Conservation (phyloP, 2,113 vertebrate species). For the Albula goreensis region DNA sequence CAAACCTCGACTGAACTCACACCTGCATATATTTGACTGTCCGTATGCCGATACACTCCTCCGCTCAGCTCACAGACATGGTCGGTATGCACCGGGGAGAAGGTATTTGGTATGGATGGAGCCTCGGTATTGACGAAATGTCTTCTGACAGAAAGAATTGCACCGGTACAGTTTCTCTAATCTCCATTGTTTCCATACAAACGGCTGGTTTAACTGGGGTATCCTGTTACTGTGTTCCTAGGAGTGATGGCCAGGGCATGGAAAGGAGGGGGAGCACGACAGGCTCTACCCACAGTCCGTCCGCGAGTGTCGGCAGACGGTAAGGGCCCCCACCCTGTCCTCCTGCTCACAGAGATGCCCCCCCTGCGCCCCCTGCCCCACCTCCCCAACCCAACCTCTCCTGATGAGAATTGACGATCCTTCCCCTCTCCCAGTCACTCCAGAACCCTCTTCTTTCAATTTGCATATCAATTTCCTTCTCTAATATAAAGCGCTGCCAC, state of each 20-base stretch:
- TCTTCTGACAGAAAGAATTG: not conserved
- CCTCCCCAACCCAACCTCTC: not conserved
- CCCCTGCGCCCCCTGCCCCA: too few relatives aligned
- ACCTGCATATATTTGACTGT: not conserved
- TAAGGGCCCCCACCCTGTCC: too few relatives aligned
- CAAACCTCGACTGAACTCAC: not conserved
- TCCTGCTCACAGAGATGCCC: too few relatives aligned
- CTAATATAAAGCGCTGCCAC: conserved; percentile 71
- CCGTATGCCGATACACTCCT: not conserved
- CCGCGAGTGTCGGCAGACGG: too few relatives aligned
- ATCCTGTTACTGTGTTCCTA: not conserved
- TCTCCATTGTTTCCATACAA: not conserved
- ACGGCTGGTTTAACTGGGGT: not conserved
- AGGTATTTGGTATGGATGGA: not conserved
- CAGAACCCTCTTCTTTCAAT: conserved; percentile 63
- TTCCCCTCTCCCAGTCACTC: conserved; percentile 45
- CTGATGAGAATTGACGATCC: conserved; percentile 65
- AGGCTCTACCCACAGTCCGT: not conserved
- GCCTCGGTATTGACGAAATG: not conserved
- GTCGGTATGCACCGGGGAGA: not conserved
- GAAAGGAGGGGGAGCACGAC: too few relatives aligned
- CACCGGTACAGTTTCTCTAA: not conserved
- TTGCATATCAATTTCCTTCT: conserved; percentile 79
- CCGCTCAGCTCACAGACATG: too few relatives aligned
- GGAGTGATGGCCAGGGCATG: not conserved